Evolutionary conservation across 92 coral and sea anemone species (phyloP).

Genomic region (Bergia sp.): DNA sequence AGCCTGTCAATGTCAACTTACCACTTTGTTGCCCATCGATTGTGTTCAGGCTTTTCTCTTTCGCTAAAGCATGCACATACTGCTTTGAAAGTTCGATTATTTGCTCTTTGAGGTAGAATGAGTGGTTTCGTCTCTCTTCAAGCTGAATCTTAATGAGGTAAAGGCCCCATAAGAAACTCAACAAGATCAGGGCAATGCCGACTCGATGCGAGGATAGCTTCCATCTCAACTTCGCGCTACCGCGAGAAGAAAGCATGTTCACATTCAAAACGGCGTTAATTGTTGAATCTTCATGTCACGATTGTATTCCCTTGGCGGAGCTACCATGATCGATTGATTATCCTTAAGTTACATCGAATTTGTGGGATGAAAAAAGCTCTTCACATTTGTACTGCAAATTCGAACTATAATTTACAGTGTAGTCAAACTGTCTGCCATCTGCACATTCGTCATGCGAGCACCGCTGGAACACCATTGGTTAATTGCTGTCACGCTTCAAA

Average conservation of each 20-base stretch:
- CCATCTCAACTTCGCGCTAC: constrained; percentile 5
- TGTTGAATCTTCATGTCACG: background rate
- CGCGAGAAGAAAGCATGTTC: constrained; percentile 17
- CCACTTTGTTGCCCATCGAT: constrained; percentile 68
- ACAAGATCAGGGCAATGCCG: constrained; percentile 60
- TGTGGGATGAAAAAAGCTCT: background rate
- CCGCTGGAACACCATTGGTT: too few species aligned
- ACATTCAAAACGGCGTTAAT: background rate
- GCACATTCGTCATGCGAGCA: too few species aligned
- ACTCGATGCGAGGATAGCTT: constrained; percentile 73
- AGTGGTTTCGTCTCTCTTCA: constrained; percentile 74
- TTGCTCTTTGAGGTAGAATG: constrained; percentile 69
- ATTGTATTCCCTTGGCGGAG: background rate
- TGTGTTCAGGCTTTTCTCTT: constrained; percentile 66
- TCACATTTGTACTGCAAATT: too few species aligned
- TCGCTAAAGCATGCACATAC: constrained; percentile 82
- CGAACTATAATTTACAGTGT: too few species aligned
- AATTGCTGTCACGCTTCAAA: too few species aligned
- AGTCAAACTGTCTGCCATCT: too few species aligned
- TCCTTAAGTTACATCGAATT: background rate
- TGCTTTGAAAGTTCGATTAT: constrained; percentile 85
- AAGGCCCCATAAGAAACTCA: constrained; percentile 88
- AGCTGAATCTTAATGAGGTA: constrained; percentile 82
- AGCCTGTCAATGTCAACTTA: background rate
- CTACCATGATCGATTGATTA: background rate